These are phyloP conservation scores for Brachionus paranguensis DNA, from an alignment of 1,140 invertebrate species.

Conservation along the genomic window DNA sequence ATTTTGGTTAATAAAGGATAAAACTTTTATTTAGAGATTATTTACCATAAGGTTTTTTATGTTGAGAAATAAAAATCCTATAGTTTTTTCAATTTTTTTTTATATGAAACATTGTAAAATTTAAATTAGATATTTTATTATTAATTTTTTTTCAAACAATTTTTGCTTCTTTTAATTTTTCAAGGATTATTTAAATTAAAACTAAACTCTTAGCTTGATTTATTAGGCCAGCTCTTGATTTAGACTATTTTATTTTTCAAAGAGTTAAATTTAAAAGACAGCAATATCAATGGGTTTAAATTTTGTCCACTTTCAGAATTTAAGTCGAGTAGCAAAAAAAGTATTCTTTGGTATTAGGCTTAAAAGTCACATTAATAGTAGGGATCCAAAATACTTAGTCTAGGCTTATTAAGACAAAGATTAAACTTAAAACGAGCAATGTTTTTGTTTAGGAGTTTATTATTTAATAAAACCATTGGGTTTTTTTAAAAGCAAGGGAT, in stretches of 20 bases:
- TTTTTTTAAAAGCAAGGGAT: not conserved
- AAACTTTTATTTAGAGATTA: not conserved
- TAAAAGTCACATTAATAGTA: not conserved
- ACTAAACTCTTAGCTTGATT: not conserved
- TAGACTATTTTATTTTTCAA: not conserved
- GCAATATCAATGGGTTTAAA: not conserved
- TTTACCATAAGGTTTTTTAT: not conserved
- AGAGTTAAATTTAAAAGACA: not conserved
- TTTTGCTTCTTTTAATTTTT: not conserved
- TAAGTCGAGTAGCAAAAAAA: not conserved
- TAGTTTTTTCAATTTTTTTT: too few species aligned
- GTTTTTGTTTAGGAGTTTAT: not conserved
- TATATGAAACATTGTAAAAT: too few species aligned
- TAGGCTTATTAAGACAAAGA: not conserved
- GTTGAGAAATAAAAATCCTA: too few species aligned
- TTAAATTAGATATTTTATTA: too few species aligned
- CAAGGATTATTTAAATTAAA: not conserved
- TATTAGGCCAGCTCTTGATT: not conserved
- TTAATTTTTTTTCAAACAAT: too few species aligned
- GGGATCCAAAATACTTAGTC: not conserved
- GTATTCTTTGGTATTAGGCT: not conserved
- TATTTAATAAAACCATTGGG: not conserved
- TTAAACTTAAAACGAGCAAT: not conserved
- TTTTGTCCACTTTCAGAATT: not conserved
- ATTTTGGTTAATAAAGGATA: not conserved